Conservation (phyloP, 2,113 vertebrate genomes). For the Entelurus aequoreus region DNA sequence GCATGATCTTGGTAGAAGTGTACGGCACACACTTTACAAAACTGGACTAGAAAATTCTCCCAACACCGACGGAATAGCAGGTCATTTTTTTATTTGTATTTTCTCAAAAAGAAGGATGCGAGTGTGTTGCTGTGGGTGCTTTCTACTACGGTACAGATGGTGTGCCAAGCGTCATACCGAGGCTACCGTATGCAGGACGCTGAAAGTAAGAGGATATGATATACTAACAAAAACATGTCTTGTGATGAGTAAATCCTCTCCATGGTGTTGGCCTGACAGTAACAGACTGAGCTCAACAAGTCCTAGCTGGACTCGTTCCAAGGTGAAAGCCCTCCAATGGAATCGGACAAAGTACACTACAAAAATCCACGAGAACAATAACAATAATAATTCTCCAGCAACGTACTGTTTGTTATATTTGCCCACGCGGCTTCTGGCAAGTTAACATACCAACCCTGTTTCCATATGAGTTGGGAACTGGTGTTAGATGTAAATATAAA, state of each 20-base stretch:
- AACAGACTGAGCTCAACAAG: not conserved
- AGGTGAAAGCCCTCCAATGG: slow-evolving; percentile 34
- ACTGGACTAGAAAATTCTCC: slow-evolving; percentile 71
- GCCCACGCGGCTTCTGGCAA: slow-evolving; percentile 23
- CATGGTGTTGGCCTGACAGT: slow-evolving; percentile 21
- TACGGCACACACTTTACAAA: slow-evolving; percentile 69
- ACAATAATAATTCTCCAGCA: slow-evolving; percentile 27
- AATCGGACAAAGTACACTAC: slow-evolving; percentile 48
- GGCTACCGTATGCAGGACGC: not conserved
- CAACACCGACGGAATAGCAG: slow-evolving; percentile 60
- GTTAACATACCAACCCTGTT: too few species aligned
- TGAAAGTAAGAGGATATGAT: slow-evolving; percentile 20
- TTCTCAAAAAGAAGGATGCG: slow-evolving; percentile 33
- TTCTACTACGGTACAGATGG: not conserved
- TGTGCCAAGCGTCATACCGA: not conserved
- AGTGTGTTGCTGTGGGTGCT: slow-evolving; percentile 16
- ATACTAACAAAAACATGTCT: not conserved
- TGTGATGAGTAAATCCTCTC: not conserved
- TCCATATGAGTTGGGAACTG: too few species aligned
- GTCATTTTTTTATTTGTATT: slow-evolving; percentile 52
- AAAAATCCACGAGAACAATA: slow-evolving; percentile 59
- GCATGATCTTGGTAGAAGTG: slow-evolving; percentile 54
- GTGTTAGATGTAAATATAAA: too few species aligned
- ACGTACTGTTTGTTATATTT: slow-evolving; percentile 16
- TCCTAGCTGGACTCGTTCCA: not conserved